A percentile compares a stretch with the other conserved stretches of the same genome.
These are phyloP conservation scores for Dipus sagitta DNA, from an alignment of 2,797 vertebrate species.

Conservation along the genomic window DNA sequence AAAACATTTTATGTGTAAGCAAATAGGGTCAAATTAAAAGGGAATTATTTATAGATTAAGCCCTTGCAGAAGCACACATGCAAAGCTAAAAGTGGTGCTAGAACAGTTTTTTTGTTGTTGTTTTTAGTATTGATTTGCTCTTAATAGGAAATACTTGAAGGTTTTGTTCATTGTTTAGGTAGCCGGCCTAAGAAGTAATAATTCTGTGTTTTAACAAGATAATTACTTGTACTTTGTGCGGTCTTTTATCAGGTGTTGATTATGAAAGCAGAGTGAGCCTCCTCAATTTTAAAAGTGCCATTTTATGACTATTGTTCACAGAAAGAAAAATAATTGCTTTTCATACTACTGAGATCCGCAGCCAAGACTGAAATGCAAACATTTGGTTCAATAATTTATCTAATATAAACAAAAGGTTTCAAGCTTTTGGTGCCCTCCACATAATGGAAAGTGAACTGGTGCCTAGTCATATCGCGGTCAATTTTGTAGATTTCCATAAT, in stretches of 20 bases:
- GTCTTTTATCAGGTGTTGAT: not conserved
- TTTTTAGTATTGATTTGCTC: not conserved
- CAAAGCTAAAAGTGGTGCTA: not conserved
- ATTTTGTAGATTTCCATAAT: not conserved
- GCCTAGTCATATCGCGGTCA: not conserved
- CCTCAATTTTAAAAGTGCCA: not conserved
- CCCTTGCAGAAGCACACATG: not conserved
- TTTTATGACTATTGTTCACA: not conserved
- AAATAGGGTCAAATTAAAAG: not conserved
- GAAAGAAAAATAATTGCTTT: not conserved
- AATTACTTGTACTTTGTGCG: not conserved
- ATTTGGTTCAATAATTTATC: not conserved
- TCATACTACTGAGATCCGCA: not conserved
- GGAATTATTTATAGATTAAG: not conserved
- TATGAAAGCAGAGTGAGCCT: not conserved
- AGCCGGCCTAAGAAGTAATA: not conserved
- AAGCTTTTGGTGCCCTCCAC: not conserved
- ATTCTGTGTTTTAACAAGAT: not conserved
- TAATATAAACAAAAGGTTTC: not conserved
- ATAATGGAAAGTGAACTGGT: no score
- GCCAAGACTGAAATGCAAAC: no score
- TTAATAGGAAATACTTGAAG: not conserved
- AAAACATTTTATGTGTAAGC: not conserved
- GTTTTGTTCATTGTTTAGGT: not conserved
- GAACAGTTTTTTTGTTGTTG: not conserved